Evolutionary conservation across 2,888 invertebrate species (phyloP).

Genomic region (Linyphia triangularis): DNA sequence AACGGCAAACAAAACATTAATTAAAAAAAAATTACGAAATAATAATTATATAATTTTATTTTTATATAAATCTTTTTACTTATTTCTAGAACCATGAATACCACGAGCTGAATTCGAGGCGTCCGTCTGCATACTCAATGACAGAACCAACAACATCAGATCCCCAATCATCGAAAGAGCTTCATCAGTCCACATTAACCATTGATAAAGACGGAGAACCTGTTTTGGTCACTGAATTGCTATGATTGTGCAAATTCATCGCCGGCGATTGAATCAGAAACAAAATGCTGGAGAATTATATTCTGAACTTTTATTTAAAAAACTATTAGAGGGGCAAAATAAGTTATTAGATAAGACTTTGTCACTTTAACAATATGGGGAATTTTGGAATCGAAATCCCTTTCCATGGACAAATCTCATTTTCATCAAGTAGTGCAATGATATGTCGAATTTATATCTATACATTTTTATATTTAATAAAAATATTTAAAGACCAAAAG

Average conservation of each 20-base stretch:
- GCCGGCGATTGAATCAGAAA: slow-evolving; percentile 51
- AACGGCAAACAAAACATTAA: too few relatives aligned
- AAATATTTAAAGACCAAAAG: too few relatives aligned
- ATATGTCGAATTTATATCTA: too few relatives aligned
- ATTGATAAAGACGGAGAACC: slow-evolving; percentile 73
- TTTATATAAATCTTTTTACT: not conserved
- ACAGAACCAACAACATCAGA: slow-evolving; percentile 14
- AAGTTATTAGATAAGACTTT: too few relatives aligned
- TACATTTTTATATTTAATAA: too few relatives aligned
- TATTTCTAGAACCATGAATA: slow-evolving; percentile 66
- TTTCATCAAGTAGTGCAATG: too few relatives aligned
- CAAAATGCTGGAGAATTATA: not conserved
- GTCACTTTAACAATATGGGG: too few relatives aligned
- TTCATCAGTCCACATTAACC: slow-evolving; percentile 50
- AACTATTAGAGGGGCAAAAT: too few relatives aligned
- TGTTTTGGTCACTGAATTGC: slow-evolving; percentile 65
- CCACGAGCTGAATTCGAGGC: slow-evolving; percentile 67
- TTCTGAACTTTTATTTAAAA: not conserved
- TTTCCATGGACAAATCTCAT: too few relatives aligned
- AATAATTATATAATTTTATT: too few relatives aligned
- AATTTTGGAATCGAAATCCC: too few relatives aligned
- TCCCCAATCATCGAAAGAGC: slow-evolving; percentile 3
- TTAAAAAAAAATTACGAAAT: too few relatives aligned
- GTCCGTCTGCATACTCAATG: slow-evolving; percentile 37
- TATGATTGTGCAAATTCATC: slow-evolving; percentile 35